Conservation (phyloP, 2,888 invertebrate species). For the Spatulosminthurus flaviceps region DNA sequence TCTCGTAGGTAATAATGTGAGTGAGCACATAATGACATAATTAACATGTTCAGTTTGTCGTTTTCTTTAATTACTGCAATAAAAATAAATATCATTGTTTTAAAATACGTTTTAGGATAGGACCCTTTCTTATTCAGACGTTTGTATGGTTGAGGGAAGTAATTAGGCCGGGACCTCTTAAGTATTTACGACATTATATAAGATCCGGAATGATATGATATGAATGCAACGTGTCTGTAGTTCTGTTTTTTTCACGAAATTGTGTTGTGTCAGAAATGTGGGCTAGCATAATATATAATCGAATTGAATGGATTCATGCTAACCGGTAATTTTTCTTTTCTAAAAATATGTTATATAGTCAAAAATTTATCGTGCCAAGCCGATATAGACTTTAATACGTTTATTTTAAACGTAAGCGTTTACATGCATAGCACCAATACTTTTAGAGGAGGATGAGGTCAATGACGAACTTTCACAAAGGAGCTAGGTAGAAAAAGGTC, state of each 20-base stretch:
- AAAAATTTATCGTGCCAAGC: conserved; percentile 11
- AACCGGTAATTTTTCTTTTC: background rate
- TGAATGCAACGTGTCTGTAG: too few species aligned
- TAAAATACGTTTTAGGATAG: too few species aligned
- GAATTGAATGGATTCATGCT: background rate
- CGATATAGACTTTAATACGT: background rate
- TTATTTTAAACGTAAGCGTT: background rate
- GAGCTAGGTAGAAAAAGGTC: background rate
- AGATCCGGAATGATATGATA: background rate
- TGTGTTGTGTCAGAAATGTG: background rate
- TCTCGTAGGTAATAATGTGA: too few species aligned
- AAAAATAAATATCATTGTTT: too few species aligned
- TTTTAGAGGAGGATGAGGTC: conserved; percentile 25
- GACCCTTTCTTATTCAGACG: too few species aligned
- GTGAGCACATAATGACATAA: too few species aligned
- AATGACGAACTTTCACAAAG: background rate
- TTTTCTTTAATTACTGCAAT: too few species aligned
- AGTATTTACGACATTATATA: background rate
- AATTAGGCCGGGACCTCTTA: background rate
- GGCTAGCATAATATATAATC: background rate
- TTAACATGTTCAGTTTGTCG: too few species aligned
- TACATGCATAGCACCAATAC: background rate
- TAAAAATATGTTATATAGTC: background rate
- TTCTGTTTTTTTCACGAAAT: too few species aligned
- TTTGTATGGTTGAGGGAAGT: too few species aligned